phyloP scores from a whole-genome alignment of 1,140 invertebrate genomes.

The Akabosia matsudoensis region DNA sequence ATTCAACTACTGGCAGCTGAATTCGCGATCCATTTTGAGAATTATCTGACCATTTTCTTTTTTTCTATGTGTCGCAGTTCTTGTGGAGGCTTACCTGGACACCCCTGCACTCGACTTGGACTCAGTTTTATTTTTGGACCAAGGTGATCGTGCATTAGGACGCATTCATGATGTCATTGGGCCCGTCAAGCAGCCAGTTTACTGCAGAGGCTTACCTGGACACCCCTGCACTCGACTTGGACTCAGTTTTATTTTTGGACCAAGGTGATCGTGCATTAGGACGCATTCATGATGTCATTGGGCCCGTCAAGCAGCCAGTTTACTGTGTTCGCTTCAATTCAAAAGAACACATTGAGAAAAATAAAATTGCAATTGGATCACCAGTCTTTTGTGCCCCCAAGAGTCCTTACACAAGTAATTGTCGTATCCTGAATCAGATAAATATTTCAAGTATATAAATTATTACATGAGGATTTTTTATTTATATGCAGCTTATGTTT shows the following conservation, averaged over 20 bases:
- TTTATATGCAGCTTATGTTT: constrained; percentile 37
- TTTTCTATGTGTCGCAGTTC: not conserved
- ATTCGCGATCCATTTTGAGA: too few relatives aligned
- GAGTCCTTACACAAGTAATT: constrained; percentile 67
- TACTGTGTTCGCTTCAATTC: constrained; percentile 81
- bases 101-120: constrained; percentile 77
- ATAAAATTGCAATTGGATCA: constrained; percentile 62
- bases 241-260: constrained; percentile 77
- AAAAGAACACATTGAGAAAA: constrained; percentile 65
- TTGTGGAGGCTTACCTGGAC: constrained; percentile 46
- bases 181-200: constrained; percentile 69
- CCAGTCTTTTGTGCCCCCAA: constrained; percentile 76
- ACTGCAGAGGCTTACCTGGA: constrained; percentile 65
- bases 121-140: constrained; percentile 74
- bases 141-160: constrained; percentile 68
- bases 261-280: constrained; percentile 68
- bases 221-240: constrained; percentile 74
- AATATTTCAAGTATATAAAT: constrained; percentile 47
- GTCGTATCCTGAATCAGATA: constrained; percentile 66
- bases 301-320: constrained; percentile 69
- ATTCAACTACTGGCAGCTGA: too few relatives aligned
- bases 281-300: constrained; percentile 85
- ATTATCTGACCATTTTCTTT: not conserved
- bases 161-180: constrained; percentile 89
- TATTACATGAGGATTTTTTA: constrained; percentile 23